These are phyloP conservation scores for Ormyrus thymus DNA, from an alignment of 2,888 invertebrate species.

Conservation along the genomic window DNA sequence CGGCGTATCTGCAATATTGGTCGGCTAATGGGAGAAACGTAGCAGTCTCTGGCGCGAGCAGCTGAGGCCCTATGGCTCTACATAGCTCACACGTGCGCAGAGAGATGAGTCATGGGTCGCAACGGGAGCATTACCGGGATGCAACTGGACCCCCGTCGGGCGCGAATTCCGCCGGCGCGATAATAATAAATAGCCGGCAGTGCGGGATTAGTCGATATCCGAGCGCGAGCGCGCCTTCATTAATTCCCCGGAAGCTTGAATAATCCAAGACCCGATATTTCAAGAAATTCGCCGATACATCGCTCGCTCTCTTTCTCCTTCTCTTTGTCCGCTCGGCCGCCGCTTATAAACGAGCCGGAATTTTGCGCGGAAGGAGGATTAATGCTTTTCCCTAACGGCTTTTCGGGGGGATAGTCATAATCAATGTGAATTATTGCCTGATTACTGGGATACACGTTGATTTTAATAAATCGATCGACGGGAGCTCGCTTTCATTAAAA, in stretches of 20 bases:
- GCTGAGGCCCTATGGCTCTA: conserved; percentile 64
- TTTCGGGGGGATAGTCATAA: conserved; percentile 34
- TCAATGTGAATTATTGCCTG: conserved; percentile 53
- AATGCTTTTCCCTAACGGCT: conserved; percentile 45
- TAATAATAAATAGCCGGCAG: conserved; percentile 66
- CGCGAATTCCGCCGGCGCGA: conserved; percentile 26
- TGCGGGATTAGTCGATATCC: conserved; percentile 58
- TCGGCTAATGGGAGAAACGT: conserved; percentile 66
- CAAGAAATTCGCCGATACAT: conserved; percentile 40
- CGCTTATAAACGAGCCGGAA: conserved; percentile 16
- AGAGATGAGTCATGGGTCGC: conserved; percentile 69
- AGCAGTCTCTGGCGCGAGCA: conserved; percentile 63
- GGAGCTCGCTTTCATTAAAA: conserved; percentile 35
- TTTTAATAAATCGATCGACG: conserved; percentile 52
- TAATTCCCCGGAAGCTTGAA: conserved; percentile 37
- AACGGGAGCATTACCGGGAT: conserved; percentile 64
- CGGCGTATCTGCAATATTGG: conserved; percentile 63
- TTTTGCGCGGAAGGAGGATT: conserved; percentile 39
- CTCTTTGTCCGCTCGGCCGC: neutral
- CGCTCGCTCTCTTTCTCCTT: conserved; percentile 10
- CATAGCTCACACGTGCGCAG: neutral
- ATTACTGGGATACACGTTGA: conserved; percentile 41
- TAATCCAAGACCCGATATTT: conserved; percentile 49
- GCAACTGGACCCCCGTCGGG: conserved; percentile 61
- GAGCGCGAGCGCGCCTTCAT: conserved; percentile 31